A percentile compares a stretch with the other conserved stretches of the same genome.
phyloP scores from a whole-genome alignment of 2,888 invertebrate species.

The Schizotus pectinicornis region DNA sequence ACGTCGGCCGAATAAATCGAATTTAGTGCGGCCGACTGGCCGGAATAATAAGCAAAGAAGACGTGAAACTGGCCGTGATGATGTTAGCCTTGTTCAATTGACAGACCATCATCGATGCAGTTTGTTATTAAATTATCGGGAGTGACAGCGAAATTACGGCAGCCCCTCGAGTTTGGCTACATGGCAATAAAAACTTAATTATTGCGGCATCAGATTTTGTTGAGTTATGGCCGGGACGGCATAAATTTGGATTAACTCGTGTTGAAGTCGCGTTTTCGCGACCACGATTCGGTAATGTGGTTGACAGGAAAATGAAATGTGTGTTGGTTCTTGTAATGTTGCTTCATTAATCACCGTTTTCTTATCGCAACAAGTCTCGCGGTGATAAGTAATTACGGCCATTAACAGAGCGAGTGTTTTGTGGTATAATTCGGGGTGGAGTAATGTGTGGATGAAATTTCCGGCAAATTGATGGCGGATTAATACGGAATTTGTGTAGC shows the following conservation, averaged over 20 bases:
- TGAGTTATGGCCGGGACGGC: background rate
- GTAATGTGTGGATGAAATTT: background rate
- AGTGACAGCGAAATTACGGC: slow-evolving; percentile 42
- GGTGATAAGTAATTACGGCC: background rate
- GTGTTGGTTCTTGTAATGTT: slow-evolving; percentile 37
- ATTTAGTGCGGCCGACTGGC: slow-evolving; percentile 10
- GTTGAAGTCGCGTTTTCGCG: slow-evolving; percentile 9
- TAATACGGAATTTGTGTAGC: too few relatives aligned
- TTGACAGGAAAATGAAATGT: slow-evolving; percentile 39
- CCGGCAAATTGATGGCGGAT: too few relatives aligned
- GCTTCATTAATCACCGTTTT: slow-evolving; percentile 36
- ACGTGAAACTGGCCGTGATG: slow-evolving; percentile 46
- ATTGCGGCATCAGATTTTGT: slow-evolving; percentile 3
- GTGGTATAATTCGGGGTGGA: too few relatives aligned
- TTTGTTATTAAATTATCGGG: slow-evolving; percentile 44
- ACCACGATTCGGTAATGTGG: slow-evolving; percentile 19
- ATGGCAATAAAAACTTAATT: slow-evolving; percentile 13
- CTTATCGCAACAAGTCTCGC: background rate
- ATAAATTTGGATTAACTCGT: slow-evolving; percentile 15
- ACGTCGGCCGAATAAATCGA: slow-evolving; percentile 3
- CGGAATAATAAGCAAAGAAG: slow-evolving; percentile 38
- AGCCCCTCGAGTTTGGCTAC: background rate
- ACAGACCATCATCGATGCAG: slow-evolving; percentile 39
- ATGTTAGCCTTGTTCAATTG: slow-evolving; percentile 45
- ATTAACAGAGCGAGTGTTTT: too few relatives aligned